phyloP scores from a whole-genome alignment of 1,140 invertebrate genomes.

The Drosophila lowei region DNA sequence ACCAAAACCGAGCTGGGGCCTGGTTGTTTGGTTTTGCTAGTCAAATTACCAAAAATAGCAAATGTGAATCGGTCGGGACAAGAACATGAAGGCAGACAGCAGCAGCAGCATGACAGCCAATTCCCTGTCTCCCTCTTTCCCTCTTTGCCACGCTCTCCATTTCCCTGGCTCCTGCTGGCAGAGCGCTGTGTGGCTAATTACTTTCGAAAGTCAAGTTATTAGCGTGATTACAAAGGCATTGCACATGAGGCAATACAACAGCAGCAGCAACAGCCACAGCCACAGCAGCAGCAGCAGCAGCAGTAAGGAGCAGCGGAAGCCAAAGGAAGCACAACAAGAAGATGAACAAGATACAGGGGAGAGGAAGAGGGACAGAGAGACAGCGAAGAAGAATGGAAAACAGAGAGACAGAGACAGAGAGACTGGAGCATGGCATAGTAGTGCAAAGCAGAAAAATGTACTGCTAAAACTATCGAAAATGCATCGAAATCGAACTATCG shows the following conservation, averaged over 20 bases:
- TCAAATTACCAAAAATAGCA: slow-evolving; percentile 72
- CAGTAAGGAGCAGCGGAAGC: slow-evolving; percentile 28
- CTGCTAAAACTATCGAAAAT: too few relatives aligned
- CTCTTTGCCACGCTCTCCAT: not conserved
- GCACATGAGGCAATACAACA: slow-evolving; percentile 53
- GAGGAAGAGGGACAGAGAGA: not conserved
- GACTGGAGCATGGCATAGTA: too few relatives aligned
- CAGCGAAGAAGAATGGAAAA: not conserved
- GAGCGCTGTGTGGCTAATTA: slow-evolving; percentile 80
- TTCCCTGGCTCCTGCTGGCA: slow-evolving; percentile 1
- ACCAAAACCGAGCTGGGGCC: slow-evolving; percentile 32
- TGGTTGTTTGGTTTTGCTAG: slow-evolving; percentile 54
- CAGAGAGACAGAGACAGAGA: not conserved
- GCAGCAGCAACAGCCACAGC: slow-evolving; percentile 19
- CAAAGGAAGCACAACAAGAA: slow-evolving; percentile 32
- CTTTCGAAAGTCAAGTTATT: slow-evolving; percentile 81
- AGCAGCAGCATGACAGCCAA: slow-evolving; percentile 58
- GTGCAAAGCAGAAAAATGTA: too few relatives aligned
- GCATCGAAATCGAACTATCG: too few relatives aligned
- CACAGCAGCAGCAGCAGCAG: slow-evolving; percentile 33
- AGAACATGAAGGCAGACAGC: slow-evolving; percentile 1
- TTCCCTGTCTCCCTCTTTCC: not conserved
- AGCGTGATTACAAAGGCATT: slow-evolving; percentile 81
- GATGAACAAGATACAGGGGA: slow-evolving; percentile 11
- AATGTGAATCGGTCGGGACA: slow-evolving; percentile 36